Evolutionary conservation across 2,113 vertebrate species (phyloP), one percentile per base, ranked within the genome.

Genomic region (Eubucco bourcierii): DNA sequence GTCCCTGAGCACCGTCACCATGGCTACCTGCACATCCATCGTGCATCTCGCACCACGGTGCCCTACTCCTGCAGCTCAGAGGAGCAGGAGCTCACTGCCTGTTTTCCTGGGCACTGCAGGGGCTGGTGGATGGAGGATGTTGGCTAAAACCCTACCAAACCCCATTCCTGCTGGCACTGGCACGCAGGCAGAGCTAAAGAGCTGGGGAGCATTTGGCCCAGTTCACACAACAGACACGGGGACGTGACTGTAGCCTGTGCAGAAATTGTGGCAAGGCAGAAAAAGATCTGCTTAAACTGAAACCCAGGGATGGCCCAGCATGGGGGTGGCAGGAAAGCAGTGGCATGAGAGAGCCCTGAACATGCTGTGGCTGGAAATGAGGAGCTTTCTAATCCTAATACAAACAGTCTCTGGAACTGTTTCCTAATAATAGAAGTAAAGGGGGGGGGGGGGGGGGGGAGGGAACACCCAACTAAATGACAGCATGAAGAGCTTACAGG

Each of bases 211-310:
- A 3, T 31, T 47, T 60, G 59, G 87, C 71, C 78, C 74, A 68
- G 41, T 53, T 90, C 55, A 13, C 41, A 46, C 4, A 0, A 7
- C 56, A 80, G 53, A 59, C 20, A 18, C 16, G 37, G 37, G 37
- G 8, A 37, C 9, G 70, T 1, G 5, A 15, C 74, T 68, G 66
- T 78, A 87, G 87, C 66, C 74, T 7, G 1, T 2, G 58, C 65
- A 81, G 74, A 53, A 84, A 88, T 12, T 7, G 80, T 72, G 67
- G 55, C 52, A 12, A 88, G 93, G 75, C 90, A 77, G 89, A 89
- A 92, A 96, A 92, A 95, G 78, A 89, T 59, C 89, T 55, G 91
- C 79, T 87, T 65, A 65, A 90, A 85, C 81, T 66, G 18, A 82
- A 96, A 91, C 34, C 7, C 84, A 77, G 75, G 75, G 63, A 67